Conservation (phyloP, 1,140 invertebrate genomes). For the Samia ricini region DNA sequence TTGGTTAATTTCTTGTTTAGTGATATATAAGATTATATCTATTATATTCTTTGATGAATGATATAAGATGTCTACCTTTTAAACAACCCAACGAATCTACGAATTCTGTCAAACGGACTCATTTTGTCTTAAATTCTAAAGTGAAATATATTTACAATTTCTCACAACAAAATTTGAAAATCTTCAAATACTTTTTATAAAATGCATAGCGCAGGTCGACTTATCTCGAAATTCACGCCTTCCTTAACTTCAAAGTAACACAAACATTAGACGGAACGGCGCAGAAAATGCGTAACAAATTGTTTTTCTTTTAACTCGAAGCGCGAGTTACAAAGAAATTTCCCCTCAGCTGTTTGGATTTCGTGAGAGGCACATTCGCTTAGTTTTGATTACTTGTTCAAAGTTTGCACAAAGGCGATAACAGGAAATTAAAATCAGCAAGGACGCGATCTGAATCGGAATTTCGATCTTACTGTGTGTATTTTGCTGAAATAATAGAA, state of each 20-base stretch:
- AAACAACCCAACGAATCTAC: neutral
- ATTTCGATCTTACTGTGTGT: neutral
- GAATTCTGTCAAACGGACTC: neutral
- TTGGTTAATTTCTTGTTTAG: too few relatives aligned
- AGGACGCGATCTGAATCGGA: neutral
- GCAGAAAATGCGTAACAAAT: neutral
- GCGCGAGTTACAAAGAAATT: slow-evolving; percentile 1
- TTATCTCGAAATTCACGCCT: slow-evolving; percentile 1
- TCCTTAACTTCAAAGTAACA: neutral
- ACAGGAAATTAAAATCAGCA: neutral
- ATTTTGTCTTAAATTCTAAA: neutral
- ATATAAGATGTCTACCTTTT: too few relatives aligned
- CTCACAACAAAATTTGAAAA: neutral
- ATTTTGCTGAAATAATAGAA: too few relatives aligned
- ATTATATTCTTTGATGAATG: too few relatives aligned
- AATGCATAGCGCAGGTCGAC: neutral
- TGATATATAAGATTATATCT: too few relatives aligned
- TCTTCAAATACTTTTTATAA: neutral
- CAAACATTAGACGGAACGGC: neutral
- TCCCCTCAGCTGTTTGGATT: neutral
- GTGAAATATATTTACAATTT: neutral
- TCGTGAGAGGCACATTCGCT: neutral
- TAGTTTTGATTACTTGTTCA: neutral
- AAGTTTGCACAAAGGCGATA: neutral
- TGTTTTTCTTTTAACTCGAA: neutral